A percentile compares a stretch with the other conserved stretches of the same genome.
Evolutionary conservation across 2,888 invertebrate species (phyloP).

Genomic region (Lycocerus yunnanus): DNA sequence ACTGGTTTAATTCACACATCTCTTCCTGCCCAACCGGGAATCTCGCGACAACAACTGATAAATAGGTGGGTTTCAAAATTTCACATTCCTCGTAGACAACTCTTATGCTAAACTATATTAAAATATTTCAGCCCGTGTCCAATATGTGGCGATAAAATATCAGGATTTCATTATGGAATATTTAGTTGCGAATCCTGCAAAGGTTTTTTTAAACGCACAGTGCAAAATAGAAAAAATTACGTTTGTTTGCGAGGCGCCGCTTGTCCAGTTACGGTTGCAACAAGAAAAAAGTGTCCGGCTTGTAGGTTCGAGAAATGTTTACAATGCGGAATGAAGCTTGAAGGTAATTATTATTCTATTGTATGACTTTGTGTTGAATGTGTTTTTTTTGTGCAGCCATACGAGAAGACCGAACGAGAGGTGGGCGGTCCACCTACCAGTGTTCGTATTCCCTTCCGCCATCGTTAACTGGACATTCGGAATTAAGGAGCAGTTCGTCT

Average conservation of each 20-base stretch:
- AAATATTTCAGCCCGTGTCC: slow-evolving; percentile 78
- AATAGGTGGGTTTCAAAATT: slow-evolving; percentile 62
- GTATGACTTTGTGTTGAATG: not conserved
- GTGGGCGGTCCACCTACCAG: slow-evolving; percentile 95
- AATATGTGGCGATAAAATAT: slow-evolving; percentile 94
- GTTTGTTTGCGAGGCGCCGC: slow-evolving; percentile 88
- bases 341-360: slow-evolving; percentile 65
- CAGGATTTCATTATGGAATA: slow-evolving; percentile 97
- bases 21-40: slow-evolving; percentile 72
- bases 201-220: slow-evolving; percentile 97
- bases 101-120: no score
- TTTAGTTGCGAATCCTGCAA: slow-evolving; percentile 98
- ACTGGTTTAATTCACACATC: slow-evolving; percentile 54
- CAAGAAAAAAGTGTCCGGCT: slow-evolving; percentile 95
- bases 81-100: not conserved
- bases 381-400: slow-evolving; percentile 67
- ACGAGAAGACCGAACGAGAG: slow-evolving; percentile 90
- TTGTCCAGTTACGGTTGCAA: slow-evolving; percentile 91
- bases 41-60: slow-evolving; percentile 86
- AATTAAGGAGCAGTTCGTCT: slow-evolving; percentile 52
- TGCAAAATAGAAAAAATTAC: slow-evolving; percentile 98
- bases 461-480: slow-evolving; percentile 58
- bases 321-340: slow-evolving; percentile 94
- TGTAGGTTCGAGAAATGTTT: slow-evolving; percentile 96
- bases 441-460: slow-evolving; percentile 89